Conservation (phyloP, 2,113 vertebrate species). For the Copsychus sechellarum region DNA sequence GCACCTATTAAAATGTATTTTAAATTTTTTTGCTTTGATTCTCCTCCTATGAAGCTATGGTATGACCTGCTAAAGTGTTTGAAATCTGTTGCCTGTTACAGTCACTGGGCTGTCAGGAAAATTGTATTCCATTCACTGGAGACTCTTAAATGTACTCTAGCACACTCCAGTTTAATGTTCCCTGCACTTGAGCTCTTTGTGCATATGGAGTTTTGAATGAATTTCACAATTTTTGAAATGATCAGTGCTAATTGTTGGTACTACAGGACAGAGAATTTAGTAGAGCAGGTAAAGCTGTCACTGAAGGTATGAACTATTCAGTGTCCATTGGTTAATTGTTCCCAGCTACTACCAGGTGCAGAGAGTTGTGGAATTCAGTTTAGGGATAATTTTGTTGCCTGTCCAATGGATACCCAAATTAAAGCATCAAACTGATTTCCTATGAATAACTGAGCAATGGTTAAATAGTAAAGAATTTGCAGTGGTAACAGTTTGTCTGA, state of each 20-base stretch:
- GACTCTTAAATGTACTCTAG: not conserved
- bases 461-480: not conserved
- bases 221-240: not conserved
- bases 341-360: not conserved
- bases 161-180: not conserved
- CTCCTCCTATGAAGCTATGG: not conserved
- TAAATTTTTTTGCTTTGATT: not conserved
- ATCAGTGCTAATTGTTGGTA: not conserved
- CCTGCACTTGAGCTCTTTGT: not conserved
- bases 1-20: not conserved
- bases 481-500: not conserved
- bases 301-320: not conserved
- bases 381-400: not conserved
- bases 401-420: not conserved
- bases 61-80: not conserved
- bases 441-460: not conserved
- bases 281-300: not conserved
- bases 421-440: not conserved
- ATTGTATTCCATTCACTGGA: not conserved
- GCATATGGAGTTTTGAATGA: not conserved
- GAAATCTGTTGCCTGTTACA: not conserved
- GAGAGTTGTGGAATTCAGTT: not conserved
- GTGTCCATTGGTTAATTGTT: not conserved
- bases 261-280: not conserved
- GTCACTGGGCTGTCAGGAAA: not conserved